phyloP scores from a whole-genome alignment of 2,888 invertebrate genomes.

The Nemurella pictetii region DNA sequence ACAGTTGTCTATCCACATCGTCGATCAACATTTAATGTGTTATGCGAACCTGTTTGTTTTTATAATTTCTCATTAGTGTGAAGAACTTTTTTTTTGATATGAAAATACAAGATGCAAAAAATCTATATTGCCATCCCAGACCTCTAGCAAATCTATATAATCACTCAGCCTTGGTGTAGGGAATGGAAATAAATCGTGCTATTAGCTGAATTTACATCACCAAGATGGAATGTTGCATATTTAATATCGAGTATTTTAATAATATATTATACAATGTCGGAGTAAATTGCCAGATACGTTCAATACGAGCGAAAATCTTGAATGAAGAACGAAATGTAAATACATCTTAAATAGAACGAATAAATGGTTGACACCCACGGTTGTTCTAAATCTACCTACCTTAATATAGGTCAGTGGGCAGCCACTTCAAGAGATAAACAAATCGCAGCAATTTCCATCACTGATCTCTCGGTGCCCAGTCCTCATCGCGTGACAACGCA shows the following conservation, averaged over 20 bases:
- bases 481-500: no score
- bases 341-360: background rate
- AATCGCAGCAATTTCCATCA: background rate
- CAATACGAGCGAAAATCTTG: background rate
- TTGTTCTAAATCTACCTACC: background rate
- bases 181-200: background rate
- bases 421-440: background rate
- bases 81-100: background rate
- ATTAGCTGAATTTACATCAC: background rate
- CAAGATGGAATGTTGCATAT: background rate
- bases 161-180: background rate
- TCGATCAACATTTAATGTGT: background rate
- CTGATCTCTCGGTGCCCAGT: background rate
- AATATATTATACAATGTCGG: no score
- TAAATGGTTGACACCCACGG: background rate
- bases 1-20: background rate
- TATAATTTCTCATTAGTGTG: background rate
- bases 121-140: no score
- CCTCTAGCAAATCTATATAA: background rate
- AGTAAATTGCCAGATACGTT: no score
- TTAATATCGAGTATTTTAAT: no score
- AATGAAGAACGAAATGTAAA: background rate
- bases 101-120: background rate
- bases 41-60: background rate
- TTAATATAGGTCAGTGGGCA: background rate